Evolutionary conservation across 2,797 vertebrate genomes (phyloP).

Genomic region (Prunella strophiata): DNA sequence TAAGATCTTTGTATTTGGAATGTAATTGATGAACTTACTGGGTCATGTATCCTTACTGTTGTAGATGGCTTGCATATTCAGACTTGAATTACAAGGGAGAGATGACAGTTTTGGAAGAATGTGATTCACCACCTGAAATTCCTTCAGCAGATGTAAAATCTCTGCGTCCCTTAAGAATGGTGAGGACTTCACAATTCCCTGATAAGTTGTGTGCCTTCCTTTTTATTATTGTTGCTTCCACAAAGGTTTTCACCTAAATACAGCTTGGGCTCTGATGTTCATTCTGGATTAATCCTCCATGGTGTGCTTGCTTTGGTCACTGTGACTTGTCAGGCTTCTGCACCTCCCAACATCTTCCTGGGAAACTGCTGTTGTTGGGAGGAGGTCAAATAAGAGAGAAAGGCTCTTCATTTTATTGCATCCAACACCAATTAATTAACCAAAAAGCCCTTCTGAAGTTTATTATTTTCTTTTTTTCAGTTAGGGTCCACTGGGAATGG

Average conservation of each 20-base stretch:
- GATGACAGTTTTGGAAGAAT: conserved; percentile 79
- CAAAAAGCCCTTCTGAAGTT: background rate
- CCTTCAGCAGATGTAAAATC: conserved; percentile 79
- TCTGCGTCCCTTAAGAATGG: conserved; percentile 84
- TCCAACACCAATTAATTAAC: background rate
- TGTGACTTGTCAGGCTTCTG: background rate
- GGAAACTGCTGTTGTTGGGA: background rate
- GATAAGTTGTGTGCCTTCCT: background rate
- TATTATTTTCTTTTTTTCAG: background rate
- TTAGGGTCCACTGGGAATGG: background rate
- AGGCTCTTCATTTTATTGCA: background rate
- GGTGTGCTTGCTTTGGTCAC: rapidly evolving
- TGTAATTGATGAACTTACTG: conserved; percentile 1
- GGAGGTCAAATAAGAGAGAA: background rate
- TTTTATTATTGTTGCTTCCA: background rate
- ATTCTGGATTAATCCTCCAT: background rate
- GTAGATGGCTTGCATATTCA: conserved; percentile 86
- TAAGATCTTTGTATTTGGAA: background rate
- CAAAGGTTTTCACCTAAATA: background rate
- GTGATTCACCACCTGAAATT: conserved; percentile 66
- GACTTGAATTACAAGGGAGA: conserved; percentile 81
- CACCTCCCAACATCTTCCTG: background rate
- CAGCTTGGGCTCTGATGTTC: background rate
- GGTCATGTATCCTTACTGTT: conserved; percentile 33
- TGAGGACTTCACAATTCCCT: conserved; percentile 56